Percentiles rank a stretch among this genome's conserved stretches.
Conservation (phyloP, 2,797 vertebrate genomes). For the Poeciliopsis gracilis region DNA sequence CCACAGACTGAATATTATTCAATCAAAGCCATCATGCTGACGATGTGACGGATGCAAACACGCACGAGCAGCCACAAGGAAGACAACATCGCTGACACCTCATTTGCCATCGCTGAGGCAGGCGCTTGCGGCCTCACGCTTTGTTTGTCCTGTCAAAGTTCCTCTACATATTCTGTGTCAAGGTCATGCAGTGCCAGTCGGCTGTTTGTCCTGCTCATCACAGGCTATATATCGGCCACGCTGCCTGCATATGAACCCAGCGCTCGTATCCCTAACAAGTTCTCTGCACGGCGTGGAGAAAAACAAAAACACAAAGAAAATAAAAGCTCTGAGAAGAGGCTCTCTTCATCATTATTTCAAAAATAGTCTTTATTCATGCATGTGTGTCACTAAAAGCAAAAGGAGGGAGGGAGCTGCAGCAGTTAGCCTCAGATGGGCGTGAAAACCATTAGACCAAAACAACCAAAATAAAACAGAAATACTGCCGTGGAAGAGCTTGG, state of each 20-base stretch:
- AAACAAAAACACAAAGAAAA: not conserved
- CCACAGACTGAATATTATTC: conserved; percentile 51
- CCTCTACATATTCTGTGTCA: conserved; percentile 64
- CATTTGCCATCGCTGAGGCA: conserved; percentile 62
- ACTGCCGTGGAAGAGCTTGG: conserved; percentile 35
- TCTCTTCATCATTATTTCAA: conserved; percentile 57
- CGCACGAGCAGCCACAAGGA: conserved; percentile 64
- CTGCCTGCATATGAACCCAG: conserved; percentile 39
- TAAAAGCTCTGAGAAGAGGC: conserved; percentile 29
- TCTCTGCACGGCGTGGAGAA: conserved; percentile 26
- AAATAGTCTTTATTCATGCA: conserved; percentile 60
- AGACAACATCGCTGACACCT: conserved; percentile 67
- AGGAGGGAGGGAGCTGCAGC: conserved; percentile 38
- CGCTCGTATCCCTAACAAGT: conserved; percentile 44
- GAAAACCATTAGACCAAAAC: conserved; percentile 56
- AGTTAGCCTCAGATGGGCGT: conserved; percentile 56
- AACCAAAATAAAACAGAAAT: conserved; percentile 55
- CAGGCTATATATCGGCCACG: conserved; percentile 41
- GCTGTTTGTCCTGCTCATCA: conserved; percentile 55
- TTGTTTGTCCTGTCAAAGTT: conserved; percentile 76
- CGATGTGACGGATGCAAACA: conserved; percentile 63
- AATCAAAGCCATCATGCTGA: conserved; percentile 70
- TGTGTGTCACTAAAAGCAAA: conserved; percentile 58
- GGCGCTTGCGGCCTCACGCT: conserved; percentile 60
- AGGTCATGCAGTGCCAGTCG: conserved; percentile 69